A percentile compares a stretch with the other conserved stretches of the same genome.
phyloP scores from a whole-genome alignment of 1,140 invertebrate genomes.

The Euura lappo region DNA sequence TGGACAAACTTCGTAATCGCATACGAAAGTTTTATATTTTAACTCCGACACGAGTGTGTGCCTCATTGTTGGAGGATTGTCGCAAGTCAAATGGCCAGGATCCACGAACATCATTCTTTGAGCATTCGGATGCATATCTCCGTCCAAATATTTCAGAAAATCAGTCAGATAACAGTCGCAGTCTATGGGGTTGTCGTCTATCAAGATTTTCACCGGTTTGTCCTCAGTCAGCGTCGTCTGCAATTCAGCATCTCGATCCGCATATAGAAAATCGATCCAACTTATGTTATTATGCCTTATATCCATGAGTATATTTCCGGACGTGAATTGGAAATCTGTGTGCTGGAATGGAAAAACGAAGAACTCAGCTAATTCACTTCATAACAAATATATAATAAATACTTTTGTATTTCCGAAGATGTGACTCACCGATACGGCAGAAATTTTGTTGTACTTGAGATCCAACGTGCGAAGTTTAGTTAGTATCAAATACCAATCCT shows the following conservation, averaged over 20 bases:
- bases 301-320: too few relatives aligned
- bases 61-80: conserved; percentile 32
- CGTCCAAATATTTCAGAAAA: too few relatives aligned
- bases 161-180: too few relatives aligned
- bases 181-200: conserved; percentile 65
- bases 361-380: too few relatives aligned
- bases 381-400: not conserved
- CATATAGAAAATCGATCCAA: too few relatives aligned
- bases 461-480: conserved; percentile 61
- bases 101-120: conserved; percentile 51
- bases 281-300: too few relatives aligned
- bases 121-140: too few relatives aligned
- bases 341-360: too few relatives aligned
- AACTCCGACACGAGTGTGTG: conserved; percentile 31
- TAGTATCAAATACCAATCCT: conserved; percentile 62
- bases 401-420: not conserved
- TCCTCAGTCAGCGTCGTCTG: conserved; percentile 25
- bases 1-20: conserved; percentile 40
- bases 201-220: conserved; percentile 42
- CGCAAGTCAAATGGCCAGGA: conserved; percentile 54
- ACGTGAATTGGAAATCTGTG: too few relatives aligned
- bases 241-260: conserved; percentile 14
- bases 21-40: conserved; percentile 34
- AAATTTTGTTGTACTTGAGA: conserved; percentile 63
- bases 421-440: conserved; percentile 35